Base-by-base conservation (phyloP, 2,888 invertebrate genomes). In the Orchesella flavescens region DNA sequence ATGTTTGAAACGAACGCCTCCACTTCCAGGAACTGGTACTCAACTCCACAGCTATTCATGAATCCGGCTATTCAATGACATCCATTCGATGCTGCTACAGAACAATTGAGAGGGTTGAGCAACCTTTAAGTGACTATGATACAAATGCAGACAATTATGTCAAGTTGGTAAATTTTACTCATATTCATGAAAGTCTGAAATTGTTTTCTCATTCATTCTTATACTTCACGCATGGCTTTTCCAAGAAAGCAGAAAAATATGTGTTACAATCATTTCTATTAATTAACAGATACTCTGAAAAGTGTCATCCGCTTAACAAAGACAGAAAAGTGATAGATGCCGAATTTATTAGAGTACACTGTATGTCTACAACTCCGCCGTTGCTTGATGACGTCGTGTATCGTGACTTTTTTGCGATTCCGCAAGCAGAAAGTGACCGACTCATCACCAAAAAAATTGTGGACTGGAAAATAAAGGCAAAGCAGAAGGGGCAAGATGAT, bases 81-180 rank as follows among this genome's bases (percentile, higher is more conserved):
- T 84, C 86, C 0, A 59, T 87, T 13, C 44, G 59, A 9, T 87
- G 87, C 63, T 87, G 87, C 49, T 86, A 87, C 43, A 44, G 74
- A 21, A 66, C 44, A 17, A 85, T 86, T 44, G 34, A 73, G n/a
- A 46, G 87, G 19, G 83, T 87, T 43, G 83, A 87, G 17, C 85
- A 87, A 44, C 43, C 68, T 15, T 23, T 55, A 19, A 44, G 71
- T 19, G 44, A 80, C 17, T 86, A 84, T 66, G 78, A 85, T 53
- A 24, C 24, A 10, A 65, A 61, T 43, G 84, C 82, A 13, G 84
- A 84, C 17, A 71, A 63, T 49, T 49, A 46, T 44, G 65, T 71
- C 15, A 68, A 46, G 76, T 76, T 53, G 15, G 66, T 66, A 49
- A 19, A 57, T 34, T n/a, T 43, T 15, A 53, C 7, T 17, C n/a